phyloP scores from a whole-genome alignment of 2,888 invertebrate species.

The Agonopterix heracliana region DNA sequence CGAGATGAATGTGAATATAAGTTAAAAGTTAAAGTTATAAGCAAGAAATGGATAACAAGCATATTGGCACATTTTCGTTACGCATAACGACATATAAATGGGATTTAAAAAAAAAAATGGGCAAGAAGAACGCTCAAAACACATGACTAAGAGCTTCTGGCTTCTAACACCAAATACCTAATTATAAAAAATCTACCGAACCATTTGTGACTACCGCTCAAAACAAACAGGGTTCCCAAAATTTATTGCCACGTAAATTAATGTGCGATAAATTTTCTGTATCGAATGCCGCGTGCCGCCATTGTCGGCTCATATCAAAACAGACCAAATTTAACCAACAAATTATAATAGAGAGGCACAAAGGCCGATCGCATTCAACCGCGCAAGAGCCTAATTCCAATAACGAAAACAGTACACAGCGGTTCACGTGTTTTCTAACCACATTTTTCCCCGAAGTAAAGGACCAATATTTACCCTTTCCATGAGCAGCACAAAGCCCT shows the following conservation, averaged over 20 bases:
- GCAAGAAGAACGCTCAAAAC: too few relatives aligned
- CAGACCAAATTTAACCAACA: conserved; percentile 34
- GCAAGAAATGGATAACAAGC: too few relatives aligned
- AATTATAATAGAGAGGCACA: conserved; percentile 36
- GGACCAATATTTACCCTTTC: conserved; percentile 67
- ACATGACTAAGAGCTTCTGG: too few relatives aligned
- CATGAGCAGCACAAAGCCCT: conserved; percentile 68
- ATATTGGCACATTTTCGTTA: too few relatives aligned
- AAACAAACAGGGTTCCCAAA: conserved; percentile 37
- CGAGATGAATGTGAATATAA: too few relatives aligned
- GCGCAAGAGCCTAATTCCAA: conserved; percentile 57
- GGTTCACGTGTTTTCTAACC: conserved; percentile 59
- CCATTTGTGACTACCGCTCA: conserved; percentile 39
- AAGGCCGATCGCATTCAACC: conserved; percentile 38
- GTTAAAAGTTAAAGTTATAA: too few relatives aligned
- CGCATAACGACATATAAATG: too few relatives aligned
- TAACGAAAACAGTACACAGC: conserved; percentile 70
- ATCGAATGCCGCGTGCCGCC: conserved; percentile 19
- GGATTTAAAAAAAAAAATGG: too few relatives aligned
- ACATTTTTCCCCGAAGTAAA: conserved; percentile 72
- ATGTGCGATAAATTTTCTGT: conserved; percentile 45
- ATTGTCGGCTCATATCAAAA: conserved; percentile 20
- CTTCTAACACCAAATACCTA: too few relatives aligned
- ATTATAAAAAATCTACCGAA: background rate
- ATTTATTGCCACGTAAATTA: conserved; percentile 55